These are phyloP conservation scores for Caenorhabditis sp. DNA, from an alignment of 2,888 invertebrate species.

Conservation along the genomic window DNA sequence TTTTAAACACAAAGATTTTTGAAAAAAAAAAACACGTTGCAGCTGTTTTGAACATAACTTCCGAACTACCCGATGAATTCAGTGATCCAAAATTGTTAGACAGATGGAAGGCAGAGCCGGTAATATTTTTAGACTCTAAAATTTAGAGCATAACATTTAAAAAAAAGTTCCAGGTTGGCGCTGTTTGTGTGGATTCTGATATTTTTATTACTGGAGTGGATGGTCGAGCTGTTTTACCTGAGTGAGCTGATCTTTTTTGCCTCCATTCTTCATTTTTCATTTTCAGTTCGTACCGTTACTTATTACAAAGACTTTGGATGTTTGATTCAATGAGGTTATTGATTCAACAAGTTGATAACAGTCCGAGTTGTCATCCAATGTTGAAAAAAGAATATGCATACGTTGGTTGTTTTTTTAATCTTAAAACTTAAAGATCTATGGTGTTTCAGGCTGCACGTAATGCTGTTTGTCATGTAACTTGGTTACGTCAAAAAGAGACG, in stretches of 20 bases:
- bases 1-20: no score
- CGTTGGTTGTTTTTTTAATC: not conserved
- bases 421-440: not conserved
- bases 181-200: conserved; percentile 43
- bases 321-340: conserved; percentile 37
- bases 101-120: conserved; percentile 93
- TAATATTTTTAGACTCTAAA: conserved; percentile 73
- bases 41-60: conserved; percentile 62
- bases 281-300: conserved; percentile 26
- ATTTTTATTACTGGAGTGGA: conserved; percentile 33
- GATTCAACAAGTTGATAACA: conserved; percentile 2
- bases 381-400: not conserved
- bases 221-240: conserved; percentile 27
- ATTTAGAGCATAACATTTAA: not conserved
- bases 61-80: conserved; percentile 78
- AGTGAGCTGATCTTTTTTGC: conserved; percentile 13
- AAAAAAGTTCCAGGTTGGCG: conserved; percentile 20
- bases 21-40: no score
- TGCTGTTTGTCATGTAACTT: conserved; percentile 22
- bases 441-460: conserved; percentile 19
- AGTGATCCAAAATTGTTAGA: conserved; percentile 75
- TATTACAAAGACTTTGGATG: conserved; percentile 48
- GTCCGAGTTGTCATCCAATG: not conserved
- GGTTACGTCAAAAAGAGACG: not conserved
- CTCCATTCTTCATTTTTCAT: not conserved